A percentile compares a stretch with the other conserved stretches of the same genome.
These are phyloP conservation scores for Istiophorus platypterus DNA, from an alignment of 2,113 vertebrate genomes.

Conservation along the genomic window DNA sequence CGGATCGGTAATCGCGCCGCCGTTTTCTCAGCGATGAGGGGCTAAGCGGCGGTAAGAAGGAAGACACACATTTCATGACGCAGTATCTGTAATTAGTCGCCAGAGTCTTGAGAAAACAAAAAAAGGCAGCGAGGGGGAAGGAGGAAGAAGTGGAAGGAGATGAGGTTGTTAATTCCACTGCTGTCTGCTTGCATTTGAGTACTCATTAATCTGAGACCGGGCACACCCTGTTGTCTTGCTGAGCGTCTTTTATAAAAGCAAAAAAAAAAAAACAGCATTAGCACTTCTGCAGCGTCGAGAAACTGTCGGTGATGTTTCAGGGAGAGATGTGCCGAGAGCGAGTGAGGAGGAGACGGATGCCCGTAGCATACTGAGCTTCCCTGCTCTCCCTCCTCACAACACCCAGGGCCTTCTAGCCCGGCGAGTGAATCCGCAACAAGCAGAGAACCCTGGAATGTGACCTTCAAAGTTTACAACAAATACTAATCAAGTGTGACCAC, in stretches of 20 bases:
- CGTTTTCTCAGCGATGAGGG: constrained; percentile 52
- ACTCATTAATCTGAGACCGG: constrained; percentile 84
- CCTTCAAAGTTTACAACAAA: constrained; percentile 70
- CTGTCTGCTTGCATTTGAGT: constrained; percentile 85
- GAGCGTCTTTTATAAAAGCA: constrained; percentile 79
- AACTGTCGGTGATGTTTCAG: constrained; percentile 72
- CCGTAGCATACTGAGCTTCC: constrained; percentile 72
- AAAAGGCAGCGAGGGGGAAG: constrained; percentile 33
- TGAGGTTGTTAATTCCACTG: constrained; percentile 83
- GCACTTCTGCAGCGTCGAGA: constrained; percentile 76
- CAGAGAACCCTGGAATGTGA: constrained; percentile 57
- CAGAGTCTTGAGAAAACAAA: constrained; percentile 69
- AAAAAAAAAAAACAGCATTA: constrained; percentile 72
- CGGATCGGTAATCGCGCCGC: constrained; percentile 14
- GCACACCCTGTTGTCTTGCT: constrained; percentile 80
- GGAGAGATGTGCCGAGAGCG: constrained; percentile 55
- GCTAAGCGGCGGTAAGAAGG: constrained; percentile 46
- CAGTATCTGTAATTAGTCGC: constrained; percentile 79
- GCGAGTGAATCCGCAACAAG: constrained; percentile 66
- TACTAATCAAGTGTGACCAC: constrained; percentile 53
- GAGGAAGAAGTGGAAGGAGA: constrained; percentile 60
- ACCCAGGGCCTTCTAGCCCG: constrained; percentile 48
- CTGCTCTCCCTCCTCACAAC: constrained; percentile 44
- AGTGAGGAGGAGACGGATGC: constrained; percentile 58
- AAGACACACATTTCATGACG: constrained; percentile 54